These are phyloP conservation scores for Spodoptera exigua DNA, from an alignment of 2,888 invertebrate species.

Conservation along the genomic window DNA sequence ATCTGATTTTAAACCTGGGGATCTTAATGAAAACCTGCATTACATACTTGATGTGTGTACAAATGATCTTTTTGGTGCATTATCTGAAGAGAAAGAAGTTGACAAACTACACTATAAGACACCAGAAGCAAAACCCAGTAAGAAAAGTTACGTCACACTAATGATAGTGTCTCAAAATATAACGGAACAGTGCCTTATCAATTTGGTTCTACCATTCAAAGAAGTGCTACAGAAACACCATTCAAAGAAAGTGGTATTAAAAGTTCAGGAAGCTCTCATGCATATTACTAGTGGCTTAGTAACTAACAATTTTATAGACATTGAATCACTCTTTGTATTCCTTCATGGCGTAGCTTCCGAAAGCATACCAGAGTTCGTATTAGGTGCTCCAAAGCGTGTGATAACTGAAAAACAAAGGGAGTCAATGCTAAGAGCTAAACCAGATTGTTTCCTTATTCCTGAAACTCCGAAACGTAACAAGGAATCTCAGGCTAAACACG, in stretches of 20 bases:
- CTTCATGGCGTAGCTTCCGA: constrained; percentile 95
- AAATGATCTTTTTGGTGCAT: constrained; percentile 96
- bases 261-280: constrained; percentile 94
- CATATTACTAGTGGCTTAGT: constrained; percentile 95
- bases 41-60: constrained; percentile 95
- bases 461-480: constrained; percentile 92
- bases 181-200: constrained; percentile 92
- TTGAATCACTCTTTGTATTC: constrained; percentile 93
- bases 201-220: constrained; percentile 94
- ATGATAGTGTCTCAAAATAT: constrained; percentile 94
- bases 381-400: constrained; percentile 86
- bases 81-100: constrained; percentile 97
- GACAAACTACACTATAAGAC: constrained; percentile 94
- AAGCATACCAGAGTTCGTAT: constrained; percentile 92
- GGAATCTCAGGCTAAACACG: constrained; percentile 90
- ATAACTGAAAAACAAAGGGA: constrained; percentile 88
- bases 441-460: constrained; percentile 94
- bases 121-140: constrained; percentile 94
- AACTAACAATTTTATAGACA: constrained; percentile 93
- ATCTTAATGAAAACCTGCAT: constrained; percentile 94
- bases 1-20: constrained; percentile 91
- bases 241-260: constrained; percentile 94
- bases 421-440: constrained; percentile 87
- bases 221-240: constrained; percentile 93
- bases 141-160: constrained; percentile 96